Evolutionary conservation across 2,888 invertebrate genomes (phyloP), one percentile per base, ranked within the genome.

Genomic region (Drosophila parthenogenetica): DNA sequence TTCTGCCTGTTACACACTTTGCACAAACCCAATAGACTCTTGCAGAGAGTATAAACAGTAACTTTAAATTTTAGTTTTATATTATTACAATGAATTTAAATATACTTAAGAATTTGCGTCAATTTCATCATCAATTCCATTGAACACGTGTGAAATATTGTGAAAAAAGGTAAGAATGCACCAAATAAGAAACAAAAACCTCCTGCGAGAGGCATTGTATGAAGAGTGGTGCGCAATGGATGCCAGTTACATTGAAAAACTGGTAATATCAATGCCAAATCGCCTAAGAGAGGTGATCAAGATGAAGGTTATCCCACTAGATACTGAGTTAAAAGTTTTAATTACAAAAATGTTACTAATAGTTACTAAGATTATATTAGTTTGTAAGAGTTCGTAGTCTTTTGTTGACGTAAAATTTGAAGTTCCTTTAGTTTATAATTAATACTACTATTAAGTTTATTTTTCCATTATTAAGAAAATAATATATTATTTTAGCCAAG

Each of bases 211-310:
- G 39, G 14, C 17, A 13, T 42, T 42, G 10, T 19, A 42, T 7
- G 17, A 17, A 42, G 8, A 42, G 42, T 42, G 42, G n/a, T n/a
- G n/a, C n/a, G n/a, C n/a, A n/a, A 4, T 22, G 22, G 22, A 22
- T 22, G 5, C 22, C 4, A 22, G 5, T n/a, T 22, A 22, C 4
- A 22, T 22, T 2, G n/a, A 46, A 13, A 46, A 46, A n/a, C 5
- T 25, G 13, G 46, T 46, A 8, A n/a, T 25, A 5, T 46, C 25
- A 46, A 46, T 46, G 22, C 46, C 46, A 46, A 46, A 46, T 25
- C 13, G 46, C 0, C 25, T 14, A 5, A 46, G n/a, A 46, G 46
- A 46, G 13, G 46, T 46, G 5, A 46, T 46, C 8, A 46, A 25
- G 11, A n/a, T 46, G 29, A 46, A 25, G 25, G 46, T 25, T 25